Base-by-base conservation (phyloP, 2,797 vertebrate genomes). In the Pseudochirops cupreus region DNA sequence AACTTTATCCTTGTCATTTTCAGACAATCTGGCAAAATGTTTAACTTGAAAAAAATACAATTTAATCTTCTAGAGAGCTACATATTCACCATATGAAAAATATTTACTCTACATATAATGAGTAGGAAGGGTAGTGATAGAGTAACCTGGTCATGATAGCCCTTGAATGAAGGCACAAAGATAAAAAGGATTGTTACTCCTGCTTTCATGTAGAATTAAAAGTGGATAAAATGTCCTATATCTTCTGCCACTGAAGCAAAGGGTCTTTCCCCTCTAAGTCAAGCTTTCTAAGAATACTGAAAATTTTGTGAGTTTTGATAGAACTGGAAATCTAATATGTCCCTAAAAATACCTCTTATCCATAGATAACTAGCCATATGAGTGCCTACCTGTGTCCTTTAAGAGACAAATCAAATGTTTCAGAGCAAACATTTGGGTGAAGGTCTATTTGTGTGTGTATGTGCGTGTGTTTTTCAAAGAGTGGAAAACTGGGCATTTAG, bases 1-100 rank as follows among this genome's bases (percentile, higher is more conserved):
- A 74, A 39, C 18, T 21, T 39, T 74, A 74, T 39, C 58, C 56
- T n/a, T 50, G 16, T 92, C 39, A 89, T 95, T 94, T 50, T 55
- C 62, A 97, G 26, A 46, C 97, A 96, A 92, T 93, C 52, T 62
- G 95, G 91, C 95, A 94, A 92, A 96, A 93, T 5, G n/a, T 92
- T 93, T 95, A 94, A 94, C 16, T 96, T 96, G 89, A 89, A 97
- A 93, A 67, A 31, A 92, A 91, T 87, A 55, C 56, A 92, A 39
- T 56, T 67, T 90, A 53, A 93, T 96, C 18, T 33, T 53, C 0
- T 28, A 93, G 93, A 96, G 55, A 95, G 56, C 56, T 94, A 92
- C 29, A 56, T 96, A 95, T 53, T 91, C 91, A 53, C 59, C 29
- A 59, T 50, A 29, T 58, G 90, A 95, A 95, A 92, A 14, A 89